Percentiles rank a stretch among this genome's conserved stretches.
Conservation (phyloP, 2,888 invertebrate genomes). For the Metopia argyrocephala region DNA sequence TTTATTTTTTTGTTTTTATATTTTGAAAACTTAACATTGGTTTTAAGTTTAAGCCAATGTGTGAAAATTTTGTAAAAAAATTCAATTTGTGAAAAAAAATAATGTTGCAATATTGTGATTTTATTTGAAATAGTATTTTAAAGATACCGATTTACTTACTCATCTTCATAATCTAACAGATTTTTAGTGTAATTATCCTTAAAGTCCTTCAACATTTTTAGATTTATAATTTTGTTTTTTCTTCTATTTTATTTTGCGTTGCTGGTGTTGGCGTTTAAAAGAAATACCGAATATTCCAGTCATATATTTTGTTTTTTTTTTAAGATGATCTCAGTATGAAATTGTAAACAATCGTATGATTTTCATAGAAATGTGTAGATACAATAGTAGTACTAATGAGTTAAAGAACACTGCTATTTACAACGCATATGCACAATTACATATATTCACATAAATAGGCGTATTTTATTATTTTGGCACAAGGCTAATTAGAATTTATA, state of each 20-base stretch:
- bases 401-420: neutral
- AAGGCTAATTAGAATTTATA: constrained; percentile 19
- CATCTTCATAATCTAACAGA: constrained; percentile 34
- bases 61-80: neutral
- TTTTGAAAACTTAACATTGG: constrained; percentile 46
- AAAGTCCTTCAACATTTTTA: constrained; percentile 49
- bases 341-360: neutral
- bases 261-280: constrained; percentile 13
- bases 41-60: constrained; percentile 17
- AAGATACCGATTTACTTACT: constrained; percentile 43
- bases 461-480: constrained; percentile 7
- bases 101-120: constrained; percentile 50
- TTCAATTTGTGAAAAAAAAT: neutral
- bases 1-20: neutral
- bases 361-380: constrained; percentile 1
- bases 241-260: neutral
- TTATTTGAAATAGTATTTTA: constrained; percentile 18
- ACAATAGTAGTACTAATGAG: neutral
- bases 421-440: neutral
- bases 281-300: neutral
- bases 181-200: constrained; percentile 55
- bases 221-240: constrained; percentile 1
- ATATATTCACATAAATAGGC: neutral
- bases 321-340: constrained; percentile 28
- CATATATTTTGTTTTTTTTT: neutral